These are phyloP conservation scores for Rhogogaster chlorosoma DNA, from an alignment of 2,888 invertebrate genomes.

Conservation along the genomic window DNA sequence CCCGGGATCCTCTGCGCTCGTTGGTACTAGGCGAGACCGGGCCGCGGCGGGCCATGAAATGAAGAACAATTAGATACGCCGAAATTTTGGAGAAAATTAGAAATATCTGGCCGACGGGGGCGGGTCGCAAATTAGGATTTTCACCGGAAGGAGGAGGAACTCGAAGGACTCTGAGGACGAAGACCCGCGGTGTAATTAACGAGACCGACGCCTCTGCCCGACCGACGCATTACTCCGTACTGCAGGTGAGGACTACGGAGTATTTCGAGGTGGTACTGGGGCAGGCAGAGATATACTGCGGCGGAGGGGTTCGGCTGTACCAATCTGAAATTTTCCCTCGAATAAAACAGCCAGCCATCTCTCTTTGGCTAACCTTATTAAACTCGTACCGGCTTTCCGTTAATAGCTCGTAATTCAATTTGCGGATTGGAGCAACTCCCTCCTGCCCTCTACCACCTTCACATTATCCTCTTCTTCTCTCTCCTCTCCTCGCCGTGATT, in stretches of 20 bases:
- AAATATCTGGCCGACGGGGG: conserved; percentile 15
- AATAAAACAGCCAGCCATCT: conserved; percentile 50
- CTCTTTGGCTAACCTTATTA: conserved; percentile 54
- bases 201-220: conserved; percentile 62
- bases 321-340: conserved; percentile 43
- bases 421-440: conserved; percentile 20
- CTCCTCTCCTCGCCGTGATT: background rate
- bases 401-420: conserved; percentile 52
- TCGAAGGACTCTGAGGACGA: conserved; percentile 26
- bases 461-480: background rate
- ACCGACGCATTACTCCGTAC: conserved; percentile 64
- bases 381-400: conserved; percentile 41
- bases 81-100: conserved; percentile 42
- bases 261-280: background rate
- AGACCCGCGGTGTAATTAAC: conserved; percentile 62
- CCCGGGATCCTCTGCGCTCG: background rate
- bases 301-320: conserved; percentile 11
- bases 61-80: conserved; percentile 28
- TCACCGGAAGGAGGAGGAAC: background rate
- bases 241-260: conserved; percentile 35
- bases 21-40: background rate
- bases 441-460: background rate
- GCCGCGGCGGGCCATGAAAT: conserved; percentile 34
- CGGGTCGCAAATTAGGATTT: conserved; percentile 37
- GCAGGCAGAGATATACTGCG: conserved; percentile 25